Evolutionary conservation across 2,888 invertebrate genomes (phyloP), one percentile per base, ranked within the genome.

Genomic region (Cryptus viduatorius): DNA sequence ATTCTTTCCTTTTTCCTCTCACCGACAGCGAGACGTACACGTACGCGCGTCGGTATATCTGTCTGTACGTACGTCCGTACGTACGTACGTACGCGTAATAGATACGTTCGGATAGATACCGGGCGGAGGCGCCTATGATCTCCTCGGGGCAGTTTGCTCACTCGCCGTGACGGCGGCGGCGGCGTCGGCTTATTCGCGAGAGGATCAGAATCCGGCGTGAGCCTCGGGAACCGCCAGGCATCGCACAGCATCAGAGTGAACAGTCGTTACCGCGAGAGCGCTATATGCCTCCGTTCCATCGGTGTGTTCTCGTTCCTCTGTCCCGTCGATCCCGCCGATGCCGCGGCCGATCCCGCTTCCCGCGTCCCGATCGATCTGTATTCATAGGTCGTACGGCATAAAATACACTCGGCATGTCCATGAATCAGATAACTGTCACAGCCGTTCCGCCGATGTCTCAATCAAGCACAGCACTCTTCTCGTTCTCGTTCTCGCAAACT

Each of bases 371-470:
- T 93, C 92, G 93, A 93, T 93, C 93, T 92, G 93, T 93, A 93
- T 93, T 93, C 93, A 93, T 93, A 93, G 93, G 92, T 92, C 92
- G 93, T 93, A 92, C 93, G 90, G 91, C 91, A 93, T 93, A 93
- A 93, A 93, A 93, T 93, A 93, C 92, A 93, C 92, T 91, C 91
- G 93, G 93, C 92, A 93, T 93, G 93, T 93, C 93, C 93, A 93
- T 93, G 93, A 93, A 93, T 93, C 93, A 93, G 93, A 93, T 93
- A 93, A 93, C 93, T 93, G 93, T 93, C 93, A 93, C 93, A 90
- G 93, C 89, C 90, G 91, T 90, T 92, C 89, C 88, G 87, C 88
- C 91, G 92, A 93, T 92, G 93, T 93, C 93, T 93, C 93, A 93
- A 93, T 93, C 92, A 90, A 90, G 83, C 87, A 85, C 67, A n/a